Evolutionary conservation across 2,113 vertebrate species (phyloP).

Genomic region (Alexandromys fortis): DNA sequence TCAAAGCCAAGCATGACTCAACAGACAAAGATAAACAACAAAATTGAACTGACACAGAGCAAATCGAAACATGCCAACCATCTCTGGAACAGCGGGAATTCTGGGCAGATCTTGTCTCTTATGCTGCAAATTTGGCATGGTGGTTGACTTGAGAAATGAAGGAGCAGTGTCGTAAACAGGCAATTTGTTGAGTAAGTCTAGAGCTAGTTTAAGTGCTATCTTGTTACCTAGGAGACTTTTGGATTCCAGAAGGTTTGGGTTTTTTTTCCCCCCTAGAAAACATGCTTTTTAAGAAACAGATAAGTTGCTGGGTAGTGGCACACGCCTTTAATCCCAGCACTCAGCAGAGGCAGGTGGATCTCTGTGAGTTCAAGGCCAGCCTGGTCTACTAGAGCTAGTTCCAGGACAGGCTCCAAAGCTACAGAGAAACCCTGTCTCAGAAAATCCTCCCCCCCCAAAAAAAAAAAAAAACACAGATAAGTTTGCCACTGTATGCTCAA

Average conservation of each 20-base stretch:
- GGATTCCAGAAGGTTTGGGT: conserved; percentile 21
- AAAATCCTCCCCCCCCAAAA: too few relatives aligned
- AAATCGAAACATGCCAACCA: conserved; percentile 55
- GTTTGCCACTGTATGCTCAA: conserved; percentile 55
- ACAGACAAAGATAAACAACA: conserved; percentile 36
- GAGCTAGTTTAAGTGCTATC: conserved; percentile 16
- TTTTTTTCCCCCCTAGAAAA: background rate
- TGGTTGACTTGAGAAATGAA: conserved; percentile 58
- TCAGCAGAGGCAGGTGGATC: too few relatives aligned
- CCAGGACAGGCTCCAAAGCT: too few relatives aligned
- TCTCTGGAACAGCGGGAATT: conserved; percentile 58
- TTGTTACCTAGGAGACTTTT: conserved; percentile 11
- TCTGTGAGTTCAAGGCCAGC: too few relatives aligned
- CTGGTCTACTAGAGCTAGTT: too few relatives aligned
- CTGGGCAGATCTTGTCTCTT: conserved; percentile 28
- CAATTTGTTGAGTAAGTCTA: conserved; percentile 33
- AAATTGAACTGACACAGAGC: conserved; percentile 47
- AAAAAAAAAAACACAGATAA: background rate
- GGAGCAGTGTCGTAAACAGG: background rate
- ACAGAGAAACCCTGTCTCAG: too few relatives aligned
- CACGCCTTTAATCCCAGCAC: too few relatives aligned
- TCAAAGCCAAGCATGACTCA: conserved; percentile 9
- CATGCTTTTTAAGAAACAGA: conserved; percentile 26
- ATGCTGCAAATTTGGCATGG: conserved; percentile 65
- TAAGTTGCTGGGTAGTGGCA: background rate